Conservation (phyloP, 2,888 invertebrate species). For the Omphaloscelis lunosa region DNA sequence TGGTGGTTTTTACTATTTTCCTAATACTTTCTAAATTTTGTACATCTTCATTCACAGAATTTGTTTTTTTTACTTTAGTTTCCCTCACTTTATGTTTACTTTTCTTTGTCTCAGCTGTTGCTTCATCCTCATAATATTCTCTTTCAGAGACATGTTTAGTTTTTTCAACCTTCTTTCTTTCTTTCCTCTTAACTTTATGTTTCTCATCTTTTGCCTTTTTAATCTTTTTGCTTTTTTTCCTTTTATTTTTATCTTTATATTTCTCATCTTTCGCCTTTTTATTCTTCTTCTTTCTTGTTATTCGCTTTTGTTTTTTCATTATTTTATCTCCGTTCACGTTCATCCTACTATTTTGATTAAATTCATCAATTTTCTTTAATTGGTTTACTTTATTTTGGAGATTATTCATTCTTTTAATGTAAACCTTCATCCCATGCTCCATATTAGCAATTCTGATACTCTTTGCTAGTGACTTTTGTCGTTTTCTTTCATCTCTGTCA, state of each 20-base stretch:
- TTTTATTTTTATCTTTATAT: too few relatives aligned
- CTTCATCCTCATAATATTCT: background rate
- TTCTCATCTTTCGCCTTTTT: background rate
- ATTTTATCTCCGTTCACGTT: background rate
- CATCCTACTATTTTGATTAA: background rate
- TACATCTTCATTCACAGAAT: background rate
- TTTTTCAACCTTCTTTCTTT: background rate
- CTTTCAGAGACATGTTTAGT: background rate
- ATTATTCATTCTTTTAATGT: background rate
- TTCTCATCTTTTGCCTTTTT: too few relatives aligned
- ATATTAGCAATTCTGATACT: background rate
- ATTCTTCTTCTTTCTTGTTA: too few relatives aligned
- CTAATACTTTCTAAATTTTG: background rate
- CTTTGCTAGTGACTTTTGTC: too few relatives aligned
- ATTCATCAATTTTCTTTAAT: constrained; percentile 2
- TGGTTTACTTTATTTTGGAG: background rate
- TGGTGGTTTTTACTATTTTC: background rate
- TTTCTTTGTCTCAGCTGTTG: background rate
- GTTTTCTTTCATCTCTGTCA: background rate
- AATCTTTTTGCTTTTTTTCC: too few relatives aligned
- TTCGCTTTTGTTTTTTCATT: background rate
- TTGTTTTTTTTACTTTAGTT: too few relatives aligned
- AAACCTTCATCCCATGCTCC: background rate
- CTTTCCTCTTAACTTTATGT: background rate
- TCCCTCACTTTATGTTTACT: too few relatives aligned